Percentiles rank a stretch among this genome's conserved stretches.
Evolutionary conservation across 64 coral and sea anemone species (phyloP).

Genomic region (Catalaphyllia jardinei): DNA sequence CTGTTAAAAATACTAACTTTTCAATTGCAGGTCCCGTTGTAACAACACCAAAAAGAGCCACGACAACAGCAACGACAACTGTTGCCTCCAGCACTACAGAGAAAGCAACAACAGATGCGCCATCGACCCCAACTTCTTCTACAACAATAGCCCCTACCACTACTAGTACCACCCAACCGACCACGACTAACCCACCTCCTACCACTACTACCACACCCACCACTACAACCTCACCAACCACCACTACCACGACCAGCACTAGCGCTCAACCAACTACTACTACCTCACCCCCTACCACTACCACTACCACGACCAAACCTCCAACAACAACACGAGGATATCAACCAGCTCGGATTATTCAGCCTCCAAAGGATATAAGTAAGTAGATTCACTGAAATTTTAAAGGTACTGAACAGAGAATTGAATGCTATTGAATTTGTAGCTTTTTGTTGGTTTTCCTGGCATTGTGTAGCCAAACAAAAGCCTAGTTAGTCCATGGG

Average conservation of each 20-base stretch:
- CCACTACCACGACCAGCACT: not conserved
- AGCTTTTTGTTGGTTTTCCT: too few relatives aligned
- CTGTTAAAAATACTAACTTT: not conserved
- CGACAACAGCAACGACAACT: not conserved
- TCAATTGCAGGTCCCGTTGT: not conserved
- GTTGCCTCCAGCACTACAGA: not conserved
- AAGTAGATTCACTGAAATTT: slow-evolving; percentile 4
- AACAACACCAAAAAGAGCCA: not conserved
- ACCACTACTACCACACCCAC: not conserved
- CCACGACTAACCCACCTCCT: too few relatives aligned
- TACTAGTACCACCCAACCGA: not conserved
- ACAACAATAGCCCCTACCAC: not conserved
- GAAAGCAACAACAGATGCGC: slow-evolving; percentile 5
- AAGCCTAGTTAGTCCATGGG: too few relatives aligned
- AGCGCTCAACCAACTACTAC: not conserved
- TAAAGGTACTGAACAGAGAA: not conserved
- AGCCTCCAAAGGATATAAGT: slow-evolving; percentile 60
- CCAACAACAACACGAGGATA: not conserved
- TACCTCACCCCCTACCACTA: not conserved
- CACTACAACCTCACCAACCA: not conserved
- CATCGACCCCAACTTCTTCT: not conserved
- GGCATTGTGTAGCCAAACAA: too few relatives aligned
- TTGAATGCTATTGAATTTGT: too few relatives aligned
- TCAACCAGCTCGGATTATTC: slow-evolving; percentile 46
- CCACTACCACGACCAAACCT: not conserved